A percentile compares a stretch with the other conserved stretches of the same genome.
Conservation (phyloP, 2,797 vertebrate species). For the Moxostoma hubbsi region DNA sequence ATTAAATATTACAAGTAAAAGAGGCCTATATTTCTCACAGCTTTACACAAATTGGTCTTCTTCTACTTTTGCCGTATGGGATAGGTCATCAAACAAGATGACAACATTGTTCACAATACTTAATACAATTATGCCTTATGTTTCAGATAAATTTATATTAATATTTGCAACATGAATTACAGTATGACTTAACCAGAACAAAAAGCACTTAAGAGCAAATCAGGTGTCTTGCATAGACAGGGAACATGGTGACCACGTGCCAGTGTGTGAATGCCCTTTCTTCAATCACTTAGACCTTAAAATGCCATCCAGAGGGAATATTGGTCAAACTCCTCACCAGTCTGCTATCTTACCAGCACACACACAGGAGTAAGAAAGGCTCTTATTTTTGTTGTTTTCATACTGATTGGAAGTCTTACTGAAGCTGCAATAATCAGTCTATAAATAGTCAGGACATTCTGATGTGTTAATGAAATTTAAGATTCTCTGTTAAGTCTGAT, state of each 20-base stretch:
- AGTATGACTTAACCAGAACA: neutral
- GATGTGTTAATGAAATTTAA: too few relatives aligned
- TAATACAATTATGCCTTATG: too few relatives aligned
- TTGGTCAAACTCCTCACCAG: slow-evolving; percentile 13
- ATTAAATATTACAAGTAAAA: too few relatives aligned
- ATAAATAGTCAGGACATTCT: neutral
- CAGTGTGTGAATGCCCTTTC: slow-evolving; percentile 59
- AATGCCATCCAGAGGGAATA: slow-evolving; percentile 64
- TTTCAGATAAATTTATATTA: neutral
- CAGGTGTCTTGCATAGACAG: neutral
- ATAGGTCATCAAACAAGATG: neutral
- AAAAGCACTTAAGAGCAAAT: neutral
- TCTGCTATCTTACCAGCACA: slow-evolving; percentile 38
- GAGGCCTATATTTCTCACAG: neutral
- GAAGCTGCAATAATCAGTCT: neutral
- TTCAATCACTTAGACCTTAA: slow-evolving; percentile 66
- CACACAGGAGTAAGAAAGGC: slow-evolving; percentile 7
- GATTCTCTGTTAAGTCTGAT: too few relatives aligned
- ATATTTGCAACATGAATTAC: neutral
- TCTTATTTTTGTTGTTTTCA: slow-evolving; percentile 26
- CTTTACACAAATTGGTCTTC: neutral
- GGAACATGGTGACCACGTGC: neutral
- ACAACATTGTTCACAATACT: neutral
- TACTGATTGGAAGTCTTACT: neutral
- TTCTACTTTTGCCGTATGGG: neutral